Evolutionary conservation across 2,888 invertebrate species (phyloP), one percentile per base, ranked within the genome.

Genomic region (Caenorhabditis imperialis): DNA sequence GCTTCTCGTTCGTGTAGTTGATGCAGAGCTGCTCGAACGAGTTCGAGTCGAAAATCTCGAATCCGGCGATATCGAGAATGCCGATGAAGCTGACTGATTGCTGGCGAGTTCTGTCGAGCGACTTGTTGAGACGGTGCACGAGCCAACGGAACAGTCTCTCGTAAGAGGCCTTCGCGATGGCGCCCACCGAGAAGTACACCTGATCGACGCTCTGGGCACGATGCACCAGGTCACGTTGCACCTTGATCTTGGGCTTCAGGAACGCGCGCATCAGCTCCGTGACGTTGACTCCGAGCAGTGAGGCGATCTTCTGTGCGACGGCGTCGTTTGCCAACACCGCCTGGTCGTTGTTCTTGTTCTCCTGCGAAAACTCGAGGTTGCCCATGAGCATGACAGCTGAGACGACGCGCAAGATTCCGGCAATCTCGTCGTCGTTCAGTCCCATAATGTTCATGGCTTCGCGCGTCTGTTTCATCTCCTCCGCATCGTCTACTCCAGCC

Each of bases 401-500:
- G 7, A 97, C 94, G 88, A 96, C 94, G 80, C 94, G 92, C 90
- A 97, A 95, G 88, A 99, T 95, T 78, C 96, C 78, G 37, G 93
- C 92, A 88, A 95, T 94, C 88, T 98, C 98, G 85, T 98, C 97
- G 50, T 91, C 92, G 65, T 93, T 93, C 92, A 98, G 94, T 72
- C 96, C 97, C 98, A 99, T 98, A 82, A 99, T 97, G 88, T 94
- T 93, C 97, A 99, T 97, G 60, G 97, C 94, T 88, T 95, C 95
- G 58, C 95, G 93, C 0, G 98, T 97, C 58, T 93, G 93, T 87
- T 93, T 93, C 90, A 94, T 98, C 89, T 96, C 96, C 1, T 92
- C 92, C 16, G 92, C 91, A 88, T 96, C 96, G 89, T 96, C 96
- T 42, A 96, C 94, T 54, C 94, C 94, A 5, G 94, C 93, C 45